Percentiles rank a stretch among this genome's conserved stretches.
phyloP scores from a whole-genome alignment of 2,888 invertebrate species.

The Caenorhabditis auriculariae region DNA sequence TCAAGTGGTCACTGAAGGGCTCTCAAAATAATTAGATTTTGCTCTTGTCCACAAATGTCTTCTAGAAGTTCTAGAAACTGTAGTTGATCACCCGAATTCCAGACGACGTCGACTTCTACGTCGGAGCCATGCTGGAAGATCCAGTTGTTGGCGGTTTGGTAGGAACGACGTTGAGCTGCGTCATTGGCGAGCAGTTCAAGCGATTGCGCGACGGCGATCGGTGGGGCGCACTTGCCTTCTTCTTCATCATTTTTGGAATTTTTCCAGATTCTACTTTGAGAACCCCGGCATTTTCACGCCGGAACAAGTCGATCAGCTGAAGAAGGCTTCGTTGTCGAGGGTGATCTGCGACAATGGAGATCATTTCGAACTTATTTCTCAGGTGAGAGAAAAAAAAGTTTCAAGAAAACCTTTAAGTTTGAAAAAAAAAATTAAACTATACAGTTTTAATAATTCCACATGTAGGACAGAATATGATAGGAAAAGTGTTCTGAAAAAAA shows the following conservation, averaged over 20 bases:
- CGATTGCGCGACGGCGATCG: constrained; percentile 67
- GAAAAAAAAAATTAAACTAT: too few species aligned
- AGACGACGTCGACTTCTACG: constrained; percentile 68
- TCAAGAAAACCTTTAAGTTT: neutral
- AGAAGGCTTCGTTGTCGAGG: constrained; percentile 82
- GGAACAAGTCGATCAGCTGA: constrained; percentile 78
- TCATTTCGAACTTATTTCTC: constrained; percentile 41
- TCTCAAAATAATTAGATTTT: too few species aligned
- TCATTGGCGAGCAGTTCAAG: constrained; percentile 67
- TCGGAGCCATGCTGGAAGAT: constrained; percentile 67
- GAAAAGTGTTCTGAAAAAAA: too few species aligned
- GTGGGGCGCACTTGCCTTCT: constrained; percentile 43
- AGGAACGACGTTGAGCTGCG: constrained; percentile 67
- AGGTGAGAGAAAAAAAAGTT: constrained; percentile 11
- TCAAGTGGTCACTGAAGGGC: neutral
- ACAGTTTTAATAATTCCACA: too few species aligned
- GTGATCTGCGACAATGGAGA: constrained; percentile 79
- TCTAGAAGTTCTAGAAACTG: too few species aligned
- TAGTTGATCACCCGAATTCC: too few species aligned
- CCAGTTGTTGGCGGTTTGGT: constrained; percentile 66
- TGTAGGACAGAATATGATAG: too few species aligned
- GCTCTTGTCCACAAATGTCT: too few species aligned
- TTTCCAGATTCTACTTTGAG: constrained; percentile 67
- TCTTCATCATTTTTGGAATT: neutral
- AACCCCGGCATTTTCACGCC: constrained; percentile 63